phyloP scores from a whole-genome alignment of 2,113 vertebrate species.

The Burhinus bistriatus region DNA sequence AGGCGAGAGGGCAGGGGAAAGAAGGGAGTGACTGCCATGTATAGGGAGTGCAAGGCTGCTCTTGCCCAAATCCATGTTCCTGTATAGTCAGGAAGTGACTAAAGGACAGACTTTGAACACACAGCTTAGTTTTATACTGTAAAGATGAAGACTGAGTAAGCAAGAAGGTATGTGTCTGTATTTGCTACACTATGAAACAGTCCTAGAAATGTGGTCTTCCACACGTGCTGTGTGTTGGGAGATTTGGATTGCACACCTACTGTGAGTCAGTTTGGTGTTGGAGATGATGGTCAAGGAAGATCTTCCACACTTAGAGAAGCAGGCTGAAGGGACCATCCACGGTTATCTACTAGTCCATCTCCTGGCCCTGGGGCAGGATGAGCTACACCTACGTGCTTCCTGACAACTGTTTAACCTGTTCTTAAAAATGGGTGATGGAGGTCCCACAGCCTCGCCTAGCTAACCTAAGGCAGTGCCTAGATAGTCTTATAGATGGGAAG shows the following conservation, averaged over 20 bases:
- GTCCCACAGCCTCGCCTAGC: background rate
- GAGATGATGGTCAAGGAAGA: background rate
- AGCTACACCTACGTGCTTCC: background rate
- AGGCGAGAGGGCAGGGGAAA: background rate
- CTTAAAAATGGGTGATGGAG: background rate
- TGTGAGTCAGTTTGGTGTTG: background rate
- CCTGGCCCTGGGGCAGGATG: background rate
- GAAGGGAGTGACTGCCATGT: background rate
- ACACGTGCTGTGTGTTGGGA: rapidly evolving
- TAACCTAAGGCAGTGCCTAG: background rate
- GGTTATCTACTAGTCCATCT: background rate
- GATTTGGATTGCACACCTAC: background rate
- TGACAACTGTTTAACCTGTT: background rate
- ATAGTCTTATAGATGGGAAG: background rate
- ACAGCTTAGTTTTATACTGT: background rate
- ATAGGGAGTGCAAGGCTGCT: background rate
- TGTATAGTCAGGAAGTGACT: background rate
- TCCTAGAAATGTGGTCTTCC: background rate
- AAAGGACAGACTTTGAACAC: background rate
- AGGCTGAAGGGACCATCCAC: background rate
- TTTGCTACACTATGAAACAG: background rate
- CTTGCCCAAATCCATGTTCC: background rate
- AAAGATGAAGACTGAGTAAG: background rate
- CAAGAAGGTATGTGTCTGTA: background rate
- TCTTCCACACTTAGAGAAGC: background rate